Evolutionary conservation across 2,888 invertebrate genomes (phyloP), one percentile per base, ranked within the genome.

Genomic region (Stenoptilia bipunctidactyla): DNA sequence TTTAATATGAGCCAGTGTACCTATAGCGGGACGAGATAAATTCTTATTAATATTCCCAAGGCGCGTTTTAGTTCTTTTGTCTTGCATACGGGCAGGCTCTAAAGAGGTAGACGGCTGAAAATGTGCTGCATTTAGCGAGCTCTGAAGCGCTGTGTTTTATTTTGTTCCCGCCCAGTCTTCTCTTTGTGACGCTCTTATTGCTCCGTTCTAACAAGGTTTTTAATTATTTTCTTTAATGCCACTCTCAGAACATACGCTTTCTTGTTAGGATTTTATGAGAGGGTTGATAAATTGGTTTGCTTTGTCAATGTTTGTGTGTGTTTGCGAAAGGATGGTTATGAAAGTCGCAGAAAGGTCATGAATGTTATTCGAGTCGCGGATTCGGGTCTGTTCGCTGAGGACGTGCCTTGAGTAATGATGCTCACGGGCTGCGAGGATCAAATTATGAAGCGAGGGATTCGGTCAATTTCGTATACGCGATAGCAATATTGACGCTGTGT

Each of bases 201-300:
- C 79, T 68, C 61, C 58, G 61, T 67, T 65, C 75, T 76, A 77
- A 79, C 77, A 77, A 73, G 74, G 67, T 75, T 80, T 80, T 80
- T 82, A 80, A 82, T 80, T 80, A 80, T 82, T 79, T 76, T 71
- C 75, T 77, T 74, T 77, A 69, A 74, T 69, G 71, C 68, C 71
- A 76, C 71, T 77, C 65, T 65, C 68, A 73, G 68, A 30, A 12
- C 30, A 30, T 30, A 30, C 20, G 20, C 20, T 20, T 20, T 20
- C 20, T 20, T 20, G 20, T 20, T 20, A 30, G 3, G 30, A 12
- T 30, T 9, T 30, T n/a, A 12, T n/a, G 30, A n/a, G 30, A n/a
- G 30, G 9, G 30, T 30, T 9, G 9, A 30, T 30, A 30, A 12
- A 30, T 30, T 30, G 30, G 30, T 9, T 30, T 30, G 30, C 30